phyloP scores from a whole-genome alignment of 2,888 invertebrate species.

The Oxyscelio sp. region DNA sequence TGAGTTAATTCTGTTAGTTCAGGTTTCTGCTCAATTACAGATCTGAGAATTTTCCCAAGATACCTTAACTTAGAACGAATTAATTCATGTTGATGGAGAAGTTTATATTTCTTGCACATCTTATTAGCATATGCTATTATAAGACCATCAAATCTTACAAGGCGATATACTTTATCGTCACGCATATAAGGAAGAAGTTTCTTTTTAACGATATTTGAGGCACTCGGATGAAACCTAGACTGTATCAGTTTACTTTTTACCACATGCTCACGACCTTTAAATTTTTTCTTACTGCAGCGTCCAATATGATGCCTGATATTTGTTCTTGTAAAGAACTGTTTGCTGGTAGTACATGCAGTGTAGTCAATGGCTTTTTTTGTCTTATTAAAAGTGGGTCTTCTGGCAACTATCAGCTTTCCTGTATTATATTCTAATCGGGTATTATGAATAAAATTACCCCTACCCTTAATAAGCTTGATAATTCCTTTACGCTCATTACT shows the following conservation, averaged over 20 bases:
- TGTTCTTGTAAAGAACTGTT: conserved; percentile 70
- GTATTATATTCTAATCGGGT: conserved; percentile 66
- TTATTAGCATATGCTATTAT: conserved; percentile 38
- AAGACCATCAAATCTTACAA: conserved; percentile 18
- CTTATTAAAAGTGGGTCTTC: conserved; percentile 59
- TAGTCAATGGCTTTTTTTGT: conserved; percentile 57
- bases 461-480: conserved; percentile 20
- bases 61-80: conserved; percentile 19
- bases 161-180: conserved; percentile 28
- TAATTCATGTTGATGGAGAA: conserved; percentile 15
- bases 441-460: conserved; percentile 74
- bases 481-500: background rate
- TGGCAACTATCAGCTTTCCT: conserved; percentile 72
- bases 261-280: background rate
- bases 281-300: conserved; percentile 16
- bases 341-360: conserved; percentile 68
- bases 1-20: background rate
- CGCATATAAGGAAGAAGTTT: conserved; percentile 34
- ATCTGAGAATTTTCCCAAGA: conserved; percentile 17
- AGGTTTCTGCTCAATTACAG: background rate
- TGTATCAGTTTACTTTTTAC: conserved; percentile 3
- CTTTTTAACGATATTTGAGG: background rate
- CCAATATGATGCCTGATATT: conserved; percentile 66
- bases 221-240: conserved; percentile 5
- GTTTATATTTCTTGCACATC: conserved; percentile 38